phyloP scores from a whole-genome alignment of 2,888 invertebrate species.

The Encarsia formosa region DNA sequence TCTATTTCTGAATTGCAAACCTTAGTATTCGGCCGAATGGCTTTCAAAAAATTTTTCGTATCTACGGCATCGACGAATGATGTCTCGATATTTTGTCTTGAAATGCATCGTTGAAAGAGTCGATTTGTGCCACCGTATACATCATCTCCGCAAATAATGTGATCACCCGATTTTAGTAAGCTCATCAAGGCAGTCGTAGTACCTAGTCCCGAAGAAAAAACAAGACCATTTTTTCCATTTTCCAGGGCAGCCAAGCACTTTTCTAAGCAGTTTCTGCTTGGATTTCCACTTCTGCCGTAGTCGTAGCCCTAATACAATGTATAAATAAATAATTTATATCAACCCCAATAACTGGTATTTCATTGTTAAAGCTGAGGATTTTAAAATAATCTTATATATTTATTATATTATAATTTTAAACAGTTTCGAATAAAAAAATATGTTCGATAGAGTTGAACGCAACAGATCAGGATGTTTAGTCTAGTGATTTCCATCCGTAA shows the following conservation, averaged over 20 bases:
- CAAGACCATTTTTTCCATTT: slow-evolving; percentile 75
- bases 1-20: slow-evolving; percentile 50
- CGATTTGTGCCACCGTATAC: slow-evolving; percentile 92
- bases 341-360: too few relatives aligned
- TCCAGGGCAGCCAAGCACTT: slow-evolving; percentile 86
- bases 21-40: slow-evolving; percentile 80
- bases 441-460: too few relatives aligned
- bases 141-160: slow-evolving; percentile 86
- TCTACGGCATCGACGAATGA: slow-evolving; percentile 76
- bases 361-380: too few relatives aligned
- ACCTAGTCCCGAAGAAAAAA: slow-evolving; percentile 89
- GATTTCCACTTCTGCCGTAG: slow-evolving; percentile 92
- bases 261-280: slow-evolving; percentile 84
- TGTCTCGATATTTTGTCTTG: slow-evolving; percentile 68
- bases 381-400: too few relatives aligned
- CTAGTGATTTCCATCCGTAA: too few relatives aligned
- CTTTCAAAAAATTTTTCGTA: slow-evolving; percentile 61
- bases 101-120: slow-evolving; percentile 59
- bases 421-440: too few relatives aligned
- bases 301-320: slow-evolving; percentile 73
- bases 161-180: slow-evolving; percentile 80
- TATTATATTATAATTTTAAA: too few relatives aligned
- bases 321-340: too few relatives aligned
- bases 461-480: too few relatives aligned
- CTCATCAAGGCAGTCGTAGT: slow-evolving; percentile 73